phyloP scores from a whole-genome alignment of 2,888 invertebrate genomes.

The Platypus cylindrus region DNA sequence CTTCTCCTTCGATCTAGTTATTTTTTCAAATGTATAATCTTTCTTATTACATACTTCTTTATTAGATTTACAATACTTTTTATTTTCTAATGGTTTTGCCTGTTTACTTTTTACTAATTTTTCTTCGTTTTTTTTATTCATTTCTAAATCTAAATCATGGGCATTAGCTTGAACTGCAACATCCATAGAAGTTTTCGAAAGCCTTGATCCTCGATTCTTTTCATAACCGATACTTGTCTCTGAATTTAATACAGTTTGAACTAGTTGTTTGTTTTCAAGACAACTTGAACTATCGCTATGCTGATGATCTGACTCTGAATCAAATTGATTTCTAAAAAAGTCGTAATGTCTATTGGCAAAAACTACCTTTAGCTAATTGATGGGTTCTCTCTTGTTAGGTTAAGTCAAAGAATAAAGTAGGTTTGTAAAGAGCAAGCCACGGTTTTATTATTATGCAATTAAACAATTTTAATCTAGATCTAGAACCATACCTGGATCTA shows the following conservation, averaged over 20 bases:
- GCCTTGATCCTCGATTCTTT: slow-evolving; percentile 34
- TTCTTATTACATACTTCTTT: slow-evolving; percentile 15
- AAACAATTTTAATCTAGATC: too few relatives aligned
- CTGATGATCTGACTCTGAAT: slow-evolving; percentile 18
- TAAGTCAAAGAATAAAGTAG: too few relatives aligned
- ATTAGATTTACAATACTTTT: slow-evolving; percentile 18
- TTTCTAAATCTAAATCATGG: slow-evolving; percentile 33
- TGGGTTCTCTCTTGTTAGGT: too few relatives aligned
- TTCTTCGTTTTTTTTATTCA: slow-evolving; percentile 20
- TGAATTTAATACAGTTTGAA: slow-evolving; percentile 36
- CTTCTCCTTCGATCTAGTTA: slow-evolving; percentile 23
- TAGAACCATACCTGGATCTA: slow-evolving; percentile 15
- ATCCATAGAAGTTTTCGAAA: slow-evolving; percentile 38
- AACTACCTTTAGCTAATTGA: too few relatives aligned
- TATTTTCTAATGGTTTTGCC: slow-evolving; percentile 25
- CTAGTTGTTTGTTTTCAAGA: slow-evolving; percentile 36
- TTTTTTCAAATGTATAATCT: slow-evolving; percentile 18
- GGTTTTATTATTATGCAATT: too few relatives aligned
- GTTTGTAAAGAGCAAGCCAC: too few relatives aligned
- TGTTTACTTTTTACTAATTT: slow-evolving; percentile 22
- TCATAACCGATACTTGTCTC: slow-evolving; percentile 33
- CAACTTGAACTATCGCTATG: slow-evolving; percentile 32
- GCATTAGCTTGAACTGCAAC: slow-evolving; percentile 47
- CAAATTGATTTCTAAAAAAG: slow-evolving; percentile 19
- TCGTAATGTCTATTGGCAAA: too few relatives aligned